phyloP scores from a whole-genome alignment of 2,113 vertebrate species.

The Coreoperca whiteheadi region DNA sequence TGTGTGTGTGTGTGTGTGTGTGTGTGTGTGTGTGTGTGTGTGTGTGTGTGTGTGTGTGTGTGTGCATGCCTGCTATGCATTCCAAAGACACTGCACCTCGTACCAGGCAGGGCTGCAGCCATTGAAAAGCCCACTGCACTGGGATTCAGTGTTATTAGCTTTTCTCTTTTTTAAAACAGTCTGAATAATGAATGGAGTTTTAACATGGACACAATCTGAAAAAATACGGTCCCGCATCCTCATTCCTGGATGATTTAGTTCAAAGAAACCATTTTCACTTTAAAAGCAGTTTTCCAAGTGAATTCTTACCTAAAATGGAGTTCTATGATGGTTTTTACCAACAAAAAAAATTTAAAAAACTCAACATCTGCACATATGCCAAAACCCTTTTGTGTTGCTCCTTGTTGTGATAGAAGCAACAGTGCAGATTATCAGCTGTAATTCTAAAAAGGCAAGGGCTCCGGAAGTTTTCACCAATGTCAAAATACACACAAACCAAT shows the following conservation, averaged over 20 bases:
- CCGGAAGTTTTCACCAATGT: not conserved
- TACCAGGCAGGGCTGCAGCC: not conserved
- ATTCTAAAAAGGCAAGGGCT: not conserved
- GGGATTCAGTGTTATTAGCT: not conserved
- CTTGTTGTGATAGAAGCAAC: not conserved
- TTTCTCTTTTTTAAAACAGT: not conserved
- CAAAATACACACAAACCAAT: not conserved
- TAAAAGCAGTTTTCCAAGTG: not conserved
- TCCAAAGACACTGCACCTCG: not conserved
- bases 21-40: not conserved
- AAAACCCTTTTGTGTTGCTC: not conserved
- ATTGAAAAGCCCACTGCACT: not conserved
- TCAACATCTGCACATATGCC: not conserved
- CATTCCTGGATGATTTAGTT: not conserved
- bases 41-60: too few relatives aligned
- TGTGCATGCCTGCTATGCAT: not conserved
- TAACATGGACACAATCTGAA: conserved; percentile 6
- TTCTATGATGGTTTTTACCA: not conserved
- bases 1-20: conserved; percentile 1
- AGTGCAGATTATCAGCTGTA: not conserved
- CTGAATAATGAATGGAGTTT: conserved; percentile 23
- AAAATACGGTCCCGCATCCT: not conserved
- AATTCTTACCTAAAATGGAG: not conserved
- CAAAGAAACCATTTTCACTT: not conserved
- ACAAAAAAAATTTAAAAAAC: not conserved